Base-by-base conservation (phyloP, 2,797 vertebrate species). In the Enteromius paludinosus region DNA sequence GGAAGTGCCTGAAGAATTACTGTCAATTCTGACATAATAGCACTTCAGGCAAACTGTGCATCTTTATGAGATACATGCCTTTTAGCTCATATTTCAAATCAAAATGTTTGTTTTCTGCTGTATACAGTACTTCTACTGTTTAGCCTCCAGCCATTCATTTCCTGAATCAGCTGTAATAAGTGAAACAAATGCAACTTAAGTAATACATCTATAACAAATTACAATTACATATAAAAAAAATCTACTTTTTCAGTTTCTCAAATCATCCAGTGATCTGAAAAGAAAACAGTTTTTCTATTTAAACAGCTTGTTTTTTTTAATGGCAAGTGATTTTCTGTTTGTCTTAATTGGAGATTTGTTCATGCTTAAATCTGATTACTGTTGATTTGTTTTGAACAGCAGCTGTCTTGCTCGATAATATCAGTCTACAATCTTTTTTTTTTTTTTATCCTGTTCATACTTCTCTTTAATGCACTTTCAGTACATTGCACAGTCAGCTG, bases 301-400 rank as follows among this genome's bases (percentile, higher is more conserved):
- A 47, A 61, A 74, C 47, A 33, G 35, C 35, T 56, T 75, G 23
- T n/a, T 38, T 5, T 43, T 56, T 82, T 65, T 66, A 66, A 68
- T n/a, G 35, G 61, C 35, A 75, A 66, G 11, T 20, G 47, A 76
- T 74, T 65, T 38, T 54, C 14, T 47, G 47, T 74, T 43, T 43
- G 71, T 68, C 62, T 82, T 68, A 82, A 82, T 82, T 66, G 56
- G 18, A 75, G 61, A 82, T 74, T 59, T 76, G 47, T 33, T 75
- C 35, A 66, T 56, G 75, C 49, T 56, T 17, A 56, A 45, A 65
- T 52, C 47, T 74, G 45, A 82, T 82, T 65, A 54, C 7, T 7
- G 14, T 38, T 75, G 72, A 82, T 76, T 76, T 68, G 49, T 56
- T 82, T n/a, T 68, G 62, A 82, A 82, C 33, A 75, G 49, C 80